These are phyloP conservation scores for Antennarius maculatus DNA, from an alignment of 2,797 vertebrate species.

Conservation along the genomic window DNA sequence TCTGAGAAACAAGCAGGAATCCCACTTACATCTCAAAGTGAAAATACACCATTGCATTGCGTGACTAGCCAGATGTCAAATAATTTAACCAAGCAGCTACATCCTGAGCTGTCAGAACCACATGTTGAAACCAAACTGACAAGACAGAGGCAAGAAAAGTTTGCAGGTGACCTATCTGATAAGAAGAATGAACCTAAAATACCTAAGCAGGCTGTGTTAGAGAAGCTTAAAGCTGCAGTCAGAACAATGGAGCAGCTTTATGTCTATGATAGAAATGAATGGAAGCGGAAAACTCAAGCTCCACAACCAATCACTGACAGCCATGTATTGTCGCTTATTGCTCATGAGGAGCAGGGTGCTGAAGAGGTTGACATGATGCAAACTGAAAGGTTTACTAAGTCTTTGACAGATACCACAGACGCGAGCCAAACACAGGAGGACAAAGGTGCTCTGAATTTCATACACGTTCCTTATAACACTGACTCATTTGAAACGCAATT, in stretches of 20 bases:
- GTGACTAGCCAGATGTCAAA: conserved; percentile 77
- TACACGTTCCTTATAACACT: conserved; percentile 62
- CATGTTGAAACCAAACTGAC: conserved; percentile 81
- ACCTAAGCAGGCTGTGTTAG: conserved; percentile 87
- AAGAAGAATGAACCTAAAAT: conserved; percentile 75
- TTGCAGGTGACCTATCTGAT: conserved; percentile 69
- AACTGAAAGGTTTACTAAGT: conserved; percentile 58
- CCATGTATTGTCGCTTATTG: conserved; percentile 90
- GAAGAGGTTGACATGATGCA: conserved; percentile 52
- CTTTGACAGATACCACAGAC: conserved; percentile 20
- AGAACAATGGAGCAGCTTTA: conserved; percentile 98
- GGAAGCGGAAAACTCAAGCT: conserved; percentile 91
- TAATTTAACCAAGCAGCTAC: conserved; percentile 79
- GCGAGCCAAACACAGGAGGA: conserved; percentile 31
- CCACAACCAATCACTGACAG: conserved; percentile 87
- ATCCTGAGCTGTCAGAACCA: conserved; percentile 79
- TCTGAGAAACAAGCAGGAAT: conserved; percentile 44
- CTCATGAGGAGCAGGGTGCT: conserved; percentile 80
- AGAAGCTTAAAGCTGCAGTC: conserved; percentile 95
- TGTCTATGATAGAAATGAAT: conserved; percentile 91
- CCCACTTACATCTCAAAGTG: conserved; percentile 76
- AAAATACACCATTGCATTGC: conserved; percentile 79
- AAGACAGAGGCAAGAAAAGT: conserved; percentile 82
- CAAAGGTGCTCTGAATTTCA: conserved; percentile 55
- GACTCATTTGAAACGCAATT: conserved; percentile 58